A percentile compares a stretch with the other conserved stretches of the same genome.
Evolutionary conservation across 2,888 invertebrate species (phyloP).

Genomic region (Rhyacophila evoluta): DNA sequence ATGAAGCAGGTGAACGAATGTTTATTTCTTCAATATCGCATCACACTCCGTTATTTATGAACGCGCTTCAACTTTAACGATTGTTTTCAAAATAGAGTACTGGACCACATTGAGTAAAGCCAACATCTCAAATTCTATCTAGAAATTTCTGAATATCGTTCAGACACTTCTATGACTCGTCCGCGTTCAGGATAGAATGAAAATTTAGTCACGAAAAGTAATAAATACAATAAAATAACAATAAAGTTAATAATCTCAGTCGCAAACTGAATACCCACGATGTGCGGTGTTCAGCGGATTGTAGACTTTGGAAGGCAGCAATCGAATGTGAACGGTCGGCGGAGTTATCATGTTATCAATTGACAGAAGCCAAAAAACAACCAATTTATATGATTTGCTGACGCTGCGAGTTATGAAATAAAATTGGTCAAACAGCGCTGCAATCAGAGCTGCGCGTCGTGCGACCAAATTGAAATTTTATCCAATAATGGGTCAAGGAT

Average conservation of each 20-base stretch:
- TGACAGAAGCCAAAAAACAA: conserved; percentile 26
- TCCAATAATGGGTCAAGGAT: conserved; percentile 22
- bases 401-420: conserved; percentile 26
- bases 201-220: too few relatives aligned
- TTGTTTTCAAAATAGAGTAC: too few relatives aligned
- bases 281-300: not conserved
- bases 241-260: not conserved
- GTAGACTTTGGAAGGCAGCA: not conserved
- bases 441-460: conserved; percentile 16
- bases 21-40: too few relatives aligned
- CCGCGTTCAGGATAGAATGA: too few relatives aligned
- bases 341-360: not conserved
- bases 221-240: not conserved
- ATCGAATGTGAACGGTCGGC: not conserved
- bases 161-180: too few relatives aligned
- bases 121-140: too few relatives aligned
- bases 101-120: too few relatives aligned
- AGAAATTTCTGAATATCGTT: too few relatives aligned
- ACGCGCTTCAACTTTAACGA: too few relatives aligned
- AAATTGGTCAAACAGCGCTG: conserved; percentile 26
- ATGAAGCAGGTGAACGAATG: too few relatives aligned
- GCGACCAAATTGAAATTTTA: conserved; percentile 21
- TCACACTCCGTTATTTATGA: too few relatives aligned
- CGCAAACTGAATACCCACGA: not conserved
- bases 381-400: conserved; percentile 31